Conservation (phyloP, 2,888 invertebrate genomes). For the Rhaphigaster nebulosa region DNA sequence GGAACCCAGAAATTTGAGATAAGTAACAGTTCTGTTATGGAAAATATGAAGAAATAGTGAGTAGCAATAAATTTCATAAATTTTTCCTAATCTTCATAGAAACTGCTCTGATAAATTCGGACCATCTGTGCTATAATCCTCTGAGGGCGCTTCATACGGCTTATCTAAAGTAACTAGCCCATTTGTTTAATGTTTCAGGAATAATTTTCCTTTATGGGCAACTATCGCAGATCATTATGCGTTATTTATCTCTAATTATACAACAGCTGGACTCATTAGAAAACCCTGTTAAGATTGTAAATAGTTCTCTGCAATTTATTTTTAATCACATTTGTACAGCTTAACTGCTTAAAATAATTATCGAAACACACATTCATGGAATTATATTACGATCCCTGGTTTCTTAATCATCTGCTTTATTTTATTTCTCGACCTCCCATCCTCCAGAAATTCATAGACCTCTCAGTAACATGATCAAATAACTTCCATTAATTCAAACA, state of each 20-base stretch:
- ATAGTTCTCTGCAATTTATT: background rate
- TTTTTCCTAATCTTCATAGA: background rate
- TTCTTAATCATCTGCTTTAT: background rate
- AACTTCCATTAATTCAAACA: background rate
- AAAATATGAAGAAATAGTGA: too few species aligned
- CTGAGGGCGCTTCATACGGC: background rate
- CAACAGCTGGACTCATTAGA: background rate
- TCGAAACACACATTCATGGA: background rate
- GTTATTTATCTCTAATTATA: background rate
- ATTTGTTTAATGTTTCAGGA: background rate
- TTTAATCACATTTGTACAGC: background rate
- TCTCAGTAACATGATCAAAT: background rate
- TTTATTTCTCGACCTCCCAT: background rate
- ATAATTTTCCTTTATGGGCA: background rate
- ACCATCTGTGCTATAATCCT: background rate
- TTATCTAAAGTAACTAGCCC: background rate
- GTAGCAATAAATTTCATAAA: too few species aligned
- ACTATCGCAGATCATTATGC: background rate
- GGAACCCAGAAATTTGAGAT: too few species aligned
- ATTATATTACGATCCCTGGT: background rate
- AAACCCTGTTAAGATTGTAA: background rate
- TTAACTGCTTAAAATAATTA: background rate
- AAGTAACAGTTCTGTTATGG: background rate
- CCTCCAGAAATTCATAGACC: background rate
- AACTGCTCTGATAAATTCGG: background rate